phyloP scores from a whole-genome alignment of 2,888 invertebrate genomes.

The Orthosia cruda region DNA sequence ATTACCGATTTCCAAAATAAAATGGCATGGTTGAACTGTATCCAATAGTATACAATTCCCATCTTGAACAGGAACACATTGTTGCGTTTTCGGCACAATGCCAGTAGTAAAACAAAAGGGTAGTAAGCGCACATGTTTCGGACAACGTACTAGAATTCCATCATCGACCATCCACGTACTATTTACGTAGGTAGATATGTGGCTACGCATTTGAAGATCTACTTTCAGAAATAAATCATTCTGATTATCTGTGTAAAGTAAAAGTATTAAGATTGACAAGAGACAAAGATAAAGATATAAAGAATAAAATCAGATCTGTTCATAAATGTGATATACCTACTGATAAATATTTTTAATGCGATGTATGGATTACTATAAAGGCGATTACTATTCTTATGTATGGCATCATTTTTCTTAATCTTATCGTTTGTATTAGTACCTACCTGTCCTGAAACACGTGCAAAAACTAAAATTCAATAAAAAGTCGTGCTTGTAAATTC shows the following conservation, averaged over 20 bases:
- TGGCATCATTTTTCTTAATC: neutral
- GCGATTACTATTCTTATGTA: neutral
- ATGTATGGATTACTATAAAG: neutral
- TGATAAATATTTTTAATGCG: neutral
- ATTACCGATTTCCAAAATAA: constrained; percentile 31
- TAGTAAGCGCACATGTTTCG: constrained; percentile 32
- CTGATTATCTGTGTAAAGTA: constrained; percentile 3
- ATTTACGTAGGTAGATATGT: neutral
- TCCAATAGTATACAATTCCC: constrained; percentile 35
- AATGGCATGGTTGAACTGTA: constrained; percentile 26
- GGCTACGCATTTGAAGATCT: constrained; percentile 27
- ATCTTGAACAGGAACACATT: constrained; percentile 32
- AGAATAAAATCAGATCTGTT: neutral
- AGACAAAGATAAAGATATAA: neutral
- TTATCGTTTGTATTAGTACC: too few species aligned
- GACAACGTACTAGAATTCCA: constrained; percentile 45
- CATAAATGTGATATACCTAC: neutral
- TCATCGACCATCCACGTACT: neutral
- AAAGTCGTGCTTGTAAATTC: neutral
- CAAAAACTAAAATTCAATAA: neutral
- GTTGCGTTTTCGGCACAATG: constrained; percentile 53
- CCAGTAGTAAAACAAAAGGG: constrained; percentile 50
- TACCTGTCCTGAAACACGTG: neutral
- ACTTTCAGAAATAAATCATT: constrained; percentile 15
- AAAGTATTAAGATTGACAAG: constrained; percentile 1